Base-by-base conservation (phyloP, 2,797 vertebrate genomes). In the Oophaga sylvatica region DNA sequence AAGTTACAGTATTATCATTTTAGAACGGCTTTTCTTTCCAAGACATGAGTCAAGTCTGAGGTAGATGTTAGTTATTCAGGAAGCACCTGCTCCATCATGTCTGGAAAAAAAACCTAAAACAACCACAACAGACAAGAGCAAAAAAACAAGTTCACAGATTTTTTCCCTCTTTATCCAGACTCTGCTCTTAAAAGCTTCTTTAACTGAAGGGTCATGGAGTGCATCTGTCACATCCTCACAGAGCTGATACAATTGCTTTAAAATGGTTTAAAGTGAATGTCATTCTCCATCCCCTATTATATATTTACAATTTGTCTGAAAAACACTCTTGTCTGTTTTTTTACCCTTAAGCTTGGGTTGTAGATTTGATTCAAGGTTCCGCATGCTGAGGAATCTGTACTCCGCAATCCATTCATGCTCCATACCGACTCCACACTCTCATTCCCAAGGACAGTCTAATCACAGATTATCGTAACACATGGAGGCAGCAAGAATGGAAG, bases 271-370 rank as follows among this genome's bases (percentile, higher is more conserved):
- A 19, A 60, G 26, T 62, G 78, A 80, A 63, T 13, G 12, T 63
- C 1, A 63, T 41, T 16, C 26, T 6, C 41, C 29, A 20, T 62
- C 9, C 12, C 57, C 22, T 35, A 26, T 67, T 19, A 29, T 78
- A 17, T 78, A 57, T 17, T 78, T 57, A 29, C 26, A 48, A n/a
- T 75, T 75, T 71, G 70, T 87, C 41, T 82, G 0, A 63, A 45
- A 87, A 12, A 35, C 71, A 48, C 8, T 20, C 8, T 59, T 60
- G 9, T 19, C 20, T 31, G 15, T 20, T 11, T 60, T 88, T 78
- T 89, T 94, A 94, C 93, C 93, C 93, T 93, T 83, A 91, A 92
- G 90, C 92, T 92, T 91, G 92, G 92, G 91, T 90, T 92, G 92
- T 89, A 89, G 92, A 91, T 94, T 90, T 93, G 92, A 93, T 92